A percentile compares a stretch with the other conserved stretches of the same genome.
Evolutionary conservation across 2,888 invertebrate species (phyloP).

Genomic region (Lottia gigantea): DNA sequence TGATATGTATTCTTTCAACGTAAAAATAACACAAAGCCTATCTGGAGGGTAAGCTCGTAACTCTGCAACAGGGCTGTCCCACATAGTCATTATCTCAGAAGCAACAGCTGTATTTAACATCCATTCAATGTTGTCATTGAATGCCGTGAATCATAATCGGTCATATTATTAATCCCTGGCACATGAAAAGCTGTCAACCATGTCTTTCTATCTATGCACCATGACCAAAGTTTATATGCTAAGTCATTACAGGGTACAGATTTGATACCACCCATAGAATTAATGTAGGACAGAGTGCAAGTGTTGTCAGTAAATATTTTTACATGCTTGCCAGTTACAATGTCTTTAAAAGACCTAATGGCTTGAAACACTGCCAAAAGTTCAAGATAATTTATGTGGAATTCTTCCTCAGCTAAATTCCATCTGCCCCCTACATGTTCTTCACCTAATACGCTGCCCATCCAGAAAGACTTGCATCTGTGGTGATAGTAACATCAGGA

Average conservation of each 20-base stretch:
- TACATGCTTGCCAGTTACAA: constrained; percentile 10
- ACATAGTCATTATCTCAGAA: not conserved
- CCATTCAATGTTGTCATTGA: not conserved
- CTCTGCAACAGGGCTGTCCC: constrained; percentile 10
- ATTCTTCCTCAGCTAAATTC: not conserved
- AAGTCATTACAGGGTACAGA: constrained; percentile 16
- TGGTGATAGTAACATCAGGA: not conserved
- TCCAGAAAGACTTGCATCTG: constrained; percentile 1
- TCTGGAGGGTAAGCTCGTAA: constrained; percentile 26
- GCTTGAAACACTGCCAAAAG: constrained; percentile 10
- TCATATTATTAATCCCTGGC: constrained; percentile 3
- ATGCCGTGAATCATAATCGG: not conserved
- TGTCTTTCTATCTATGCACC: constrained; percentile 16
- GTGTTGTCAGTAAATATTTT: constrained; percentile 24
- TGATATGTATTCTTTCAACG: constrained; percentile 26
- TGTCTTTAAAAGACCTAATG: constrained; percentile 1
- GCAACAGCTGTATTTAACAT: not conserved
- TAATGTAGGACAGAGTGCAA: constrained; percentile 14
- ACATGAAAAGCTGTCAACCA: constrained; percentile 15
- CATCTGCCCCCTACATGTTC: not conserved
- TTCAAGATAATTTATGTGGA: constrained; percentile 55
- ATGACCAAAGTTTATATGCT: constrained; percentile 14
- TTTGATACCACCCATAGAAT: constrained; percentile 16
- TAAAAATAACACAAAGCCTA: constrained; percentile 28
- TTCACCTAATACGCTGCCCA: constrained; percentile 2